Conservation (phyloP, 2,113 vertebrate genomes). For the Hylia prasina region DNA sequence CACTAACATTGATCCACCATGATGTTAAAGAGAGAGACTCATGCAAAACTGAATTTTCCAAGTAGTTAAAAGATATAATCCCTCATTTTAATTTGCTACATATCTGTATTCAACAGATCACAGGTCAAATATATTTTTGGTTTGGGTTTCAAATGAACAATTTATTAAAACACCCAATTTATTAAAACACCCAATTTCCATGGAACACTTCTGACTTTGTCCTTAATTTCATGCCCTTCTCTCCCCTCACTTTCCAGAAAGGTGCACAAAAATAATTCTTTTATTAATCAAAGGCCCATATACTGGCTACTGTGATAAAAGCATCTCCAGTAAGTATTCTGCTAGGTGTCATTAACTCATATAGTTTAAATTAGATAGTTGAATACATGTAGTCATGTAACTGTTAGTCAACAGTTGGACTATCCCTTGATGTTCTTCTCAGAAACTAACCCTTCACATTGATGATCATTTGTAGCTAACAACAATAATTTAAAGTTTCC, state of each 20-base stretch:
- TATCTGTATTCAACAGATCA: neutral
- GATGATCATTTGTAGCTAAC: neutral
- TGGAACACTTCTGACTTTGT: neutral
- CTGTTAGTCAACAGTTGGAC: neutral
- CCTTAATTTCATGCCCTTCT: neutral
- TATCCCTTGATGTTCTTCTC: neutral
- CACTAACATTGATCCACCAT: neutral
- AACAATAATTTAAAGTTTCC: neutral
- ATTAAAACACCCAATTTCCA: neutral
- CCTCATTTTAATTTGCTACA: neutral
- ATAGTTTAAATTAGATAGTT: neutral
- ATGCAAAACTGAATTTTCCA: neutral
- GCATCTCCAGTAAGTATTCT: neutral
- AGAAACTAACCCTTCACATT: neutral
- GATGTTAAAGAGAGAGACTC: neutral
- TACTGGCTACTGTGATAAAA: neutral
- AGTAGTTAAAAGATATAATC: neutral
- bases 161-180: neutral
- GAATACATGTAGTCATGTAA: neutral
- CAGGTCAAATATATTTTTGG: neutral
- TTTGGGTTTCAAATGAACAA: neutral
- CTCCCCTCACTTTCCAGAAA: neutral
- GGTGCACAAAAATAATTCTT: neutral
- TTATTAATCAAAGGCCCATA: neutral
- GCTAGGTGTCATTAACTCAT: neutral